Percentiles rank a stretch among this genome's conserved stretches.
These are phyloP conservation scores for Trachemys scripta DNA, from an alignment of 2,113 vertebrate genomes.

Conservation along the genomic window DNA sequence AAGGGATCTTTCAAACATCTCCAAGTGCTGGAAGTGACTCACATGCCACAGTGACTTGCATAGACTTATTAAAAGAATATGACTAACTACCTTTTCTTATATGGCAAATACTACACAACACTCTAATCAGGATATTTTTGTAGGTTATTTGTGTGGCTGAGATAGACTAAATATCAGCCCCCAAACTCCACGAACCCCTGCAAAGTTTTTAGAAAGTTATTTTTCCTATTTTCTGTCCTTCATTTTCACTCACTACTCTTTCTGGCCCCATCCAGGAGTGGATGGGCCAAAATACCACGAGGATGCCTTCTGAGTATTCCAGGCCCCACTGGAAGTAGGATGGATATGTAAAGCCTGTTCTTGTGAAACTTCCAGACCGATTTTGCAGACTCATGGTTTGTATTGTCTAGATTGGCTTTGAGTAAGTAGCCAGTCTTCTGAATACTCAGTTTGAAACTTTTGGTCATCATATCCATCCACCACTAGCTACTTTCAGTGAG, in stretches of 20 bases:
- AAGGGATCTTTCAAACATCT: neutral
- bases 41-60: neutral
- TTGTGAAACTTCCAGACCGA: neutral
- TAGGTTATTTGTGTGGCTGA: neutral
- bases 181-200: neutral
- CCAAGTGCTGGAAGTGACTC: neutral
- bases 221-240: neutral
- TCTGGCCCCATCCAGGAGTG: neutral
- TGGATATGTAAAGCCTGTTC: neutral
- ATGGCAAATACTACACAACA: neutral
- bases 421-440: no score
- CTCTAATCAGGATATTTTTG: neutral
- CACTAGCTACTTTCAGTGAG: neutral
- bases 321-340: neutral
- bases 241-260: neutral
- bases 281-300: neutral
- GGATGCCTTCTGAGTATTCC: neutral
- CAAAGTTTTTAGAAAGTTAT: neutral
- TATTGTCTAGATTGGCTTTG: neutral
- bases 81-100: neutral
- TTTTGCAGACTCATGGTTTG: neutral
- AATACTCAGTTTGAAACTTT: neutral
- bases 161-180: neutral
- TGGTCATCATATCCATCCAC: neutral
- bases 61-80: accelerated